These are phyloP conservation scores for Zelleria hepariella DNA, from an alignment of 2,888 invertebrate species.

Conservation along the genomic window DNA sequence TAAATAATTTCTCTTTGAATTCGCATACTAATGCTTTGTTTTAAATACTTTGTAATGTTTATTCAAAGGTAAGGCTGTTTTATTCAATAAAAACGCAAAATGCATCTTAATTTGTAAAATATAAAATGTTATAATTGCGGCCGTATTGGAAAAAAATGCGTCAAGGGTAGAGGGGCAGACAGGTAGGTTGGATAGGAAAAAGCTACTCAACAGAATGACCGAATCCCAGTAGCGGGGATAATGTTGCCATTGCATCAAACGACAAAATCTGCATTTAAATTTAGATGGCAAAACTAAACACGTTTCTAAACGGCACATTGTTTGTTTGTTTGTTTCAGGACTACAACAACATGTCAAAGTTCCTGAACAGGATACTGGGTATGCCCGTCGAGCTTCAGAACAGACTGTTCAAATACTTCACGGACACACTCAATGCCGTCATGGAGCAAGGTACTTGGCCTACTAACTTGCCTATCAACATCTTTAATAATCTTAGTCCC, in stretches of 20 bases:
- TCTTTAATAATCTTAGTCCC: no score
- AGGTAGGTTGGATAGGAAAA: no score
- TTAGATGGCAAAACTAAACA: not conserved
- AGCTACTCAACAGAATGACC: not conserved
- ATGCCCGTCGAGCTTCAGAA: constrained; percentile 98
- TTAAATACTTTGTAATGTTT: no score
- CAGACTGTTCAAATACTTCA: constrained; percentile 96
- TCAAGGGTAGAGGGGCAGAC: no score
- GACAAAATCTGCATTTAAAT: not conserved
- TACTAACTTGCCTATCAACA: no score
- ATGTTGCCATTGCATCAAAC: not conserved
- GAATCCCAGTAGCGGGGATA: not conserved
- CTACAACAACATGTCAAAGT: constrained; percentile 98
- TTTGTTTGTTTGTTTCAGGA: constrained; percentile 1
- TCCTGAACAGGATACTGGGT: constrained; percentile 96
- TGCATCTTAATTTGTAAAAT: no score
- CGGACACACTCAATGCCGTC: constrained; percentile 93
- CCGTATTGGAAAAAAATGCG: no score
- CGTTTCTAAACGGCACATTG: not conserved
- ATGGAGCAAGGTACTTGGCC: constrained; percentile 93
- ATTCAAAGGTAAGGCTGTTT: no score
- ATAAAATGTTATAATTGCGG: no score
- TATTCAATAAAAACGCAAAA: no score
- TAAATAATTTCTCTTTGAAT: no score
- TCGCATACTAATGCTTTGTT: no score